Base-by-base conservation (phyloP, 2,113 vertebrate genomes). In the Psilopogon haemacephalus region DNA sequence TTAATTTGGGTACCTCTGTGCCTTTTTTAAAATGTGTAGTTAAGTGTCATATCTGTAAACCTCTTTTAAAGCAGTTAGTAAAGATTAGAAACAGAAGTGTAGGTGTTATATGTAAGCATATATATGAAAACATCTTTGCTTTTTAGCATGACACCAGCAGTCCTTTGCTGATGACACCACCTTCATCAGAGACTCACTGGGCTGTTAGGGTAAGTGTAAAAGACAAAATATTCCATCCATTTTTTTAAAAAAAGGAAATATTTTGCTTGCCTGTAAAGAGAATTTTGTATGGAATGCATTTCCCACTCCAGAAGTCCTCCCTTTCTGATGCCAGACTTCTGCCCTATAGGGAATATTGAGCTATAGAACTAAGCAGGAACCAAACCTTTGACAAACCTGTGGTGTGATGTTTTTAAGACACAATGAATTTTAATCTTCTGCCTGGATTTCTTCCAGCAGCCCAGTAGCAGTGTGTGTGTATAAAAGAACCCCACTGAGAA, bases 131-230 rank as follows among this genome's bases (percentile, higher is more conserved):
- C 54, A 8, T 68, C 83, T 91, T 85, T 93, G 5, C 68, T 94
- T 98, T 93, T 73, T 96, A 99, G 99, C 98, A 98, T 33, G 99
- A 99, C 94, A 98, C 95, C 88, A 98, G 98, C 95, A 99, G 99
- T 91, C 99, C 99, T 2, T 97, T 98, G 84, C 97, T 99, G 93
- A 97, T 97, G 83, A 96, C 98, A 15, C 96, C 97, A 6, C 93
- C 98, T 38, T 89, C 97, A 14, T 79, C 98, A 60, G 97, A 97
- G 23, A 94, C 97, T 58, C 98, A 98, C 90, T 99, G 99, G 99
- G 98, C 98, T 44, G 99, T 99, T 91, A 98, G 99, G 98, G 99
- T 99, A 96, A 98, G 98, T 97, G 68, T 86, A 37, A 87, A 92
- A 91, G 32, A 52, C 35, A 80, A 12, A 21, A 35, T 56, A 64